These are phyloP conservation scores for Dione juno DNA, from an alignment of 2,888 invertebrate species.

Conservation along the genomic window DNA sequence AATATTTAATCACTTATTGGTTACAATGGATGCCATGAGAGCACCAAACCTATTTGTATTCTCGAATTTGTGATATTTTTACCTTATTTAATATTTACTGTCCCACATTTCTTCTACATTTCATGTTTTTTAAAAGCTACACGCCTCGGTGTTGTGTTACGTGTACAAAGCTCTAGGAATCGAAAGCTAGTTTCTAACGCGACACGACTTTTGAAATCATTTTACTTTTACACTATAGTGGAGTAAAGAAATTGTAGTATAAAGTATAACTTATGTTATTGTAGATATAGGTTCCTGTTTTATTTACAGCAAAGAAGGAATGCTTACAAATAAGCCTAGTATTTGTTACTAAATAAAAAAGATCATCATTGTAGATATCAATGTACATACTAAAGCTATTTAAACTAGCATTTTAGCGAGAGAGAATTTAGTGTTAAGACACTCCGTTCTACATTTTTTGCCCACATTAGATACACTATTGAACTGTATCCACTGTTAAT, in stretches of 20 bases:
- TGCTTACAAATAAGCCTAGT: too few relatives aligned
- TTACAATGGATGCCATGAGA: slow-evolving; percentile 63
- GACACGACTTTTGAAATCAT: not conserved
- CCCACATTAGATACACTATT: too few relatives aligned
- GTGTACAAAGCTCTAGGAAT: not conserved
- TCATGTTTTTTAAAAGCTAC: slow-evolving; percentile 42
- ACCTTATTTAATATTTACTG: slow-evolving; percentile 43
- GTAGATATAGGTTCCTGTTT: too few relatives aligned
- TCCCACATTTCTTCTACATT: slow-evolving; percentile 43
- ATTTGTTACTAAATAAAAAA: too few relatives aligned
- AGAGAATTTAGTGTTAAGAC: too few relatives aligned
- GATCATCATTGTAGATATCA: too few relatives aligned
- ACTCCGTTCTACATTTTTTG: too few relatives aligned
- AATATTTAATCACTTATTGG: slow-evolving; percentile 79
- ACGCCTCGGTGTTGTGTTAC: slow-evolving; percentile 34
- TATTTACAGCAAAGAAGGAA: too few relatives aligned
- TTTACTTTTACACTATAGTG: not conserved
- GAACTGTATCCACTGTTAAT: too few relatives aligned
- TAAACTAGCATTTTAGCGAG: too few relatives aligned
- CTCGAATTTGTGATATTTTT: slow-evolving; percentile 53
- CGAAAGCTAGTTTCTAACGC: not conserved
- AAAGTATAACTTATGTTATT: too few relatives aligned
- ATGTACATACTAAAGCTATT: too few relatives aligned
- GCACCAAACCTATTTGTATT: slow-evolving; percentile 55
- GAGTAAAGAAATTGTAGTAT: not conserved